Evolutionary conservation across 2,113 vertebrate species (phyloP), one percentile per base, ranked within the genome.

Genomic region (Herpailurus yagouaroundi): DNA sequence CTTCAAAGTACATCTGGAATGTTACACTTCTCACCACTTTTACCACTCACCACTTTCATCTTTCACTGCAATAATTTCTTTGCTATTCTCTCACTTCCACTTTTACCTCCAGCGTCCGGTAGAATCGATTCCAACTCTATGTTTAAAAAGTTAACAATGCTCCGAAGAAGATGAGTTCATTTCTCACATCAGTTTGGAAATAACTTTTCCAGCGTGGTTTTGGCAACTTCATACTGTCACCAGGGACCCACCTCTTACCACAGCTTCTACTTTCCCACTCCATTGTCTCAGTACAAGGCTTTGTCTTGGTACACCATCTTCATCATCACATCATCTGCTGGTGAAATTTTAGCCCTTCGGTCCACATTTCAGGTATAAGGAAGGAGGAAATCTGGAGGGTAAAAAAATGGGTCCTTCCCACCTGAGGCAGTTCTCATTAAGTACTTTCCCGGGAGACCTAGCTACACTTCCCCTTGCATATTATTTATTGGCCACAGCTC

Each of bases 71-170:
- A 4, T 38, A 12, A 87, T 84, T 29, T 91, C 36, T 89, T 87
- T 38, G 76, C 29, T 87, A 18, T 7, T 64, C 33, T 84, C 48
- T 63, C 25, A 15, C 16, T 94, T 95, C 29, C 29, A 48, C 73
- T 80, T 90, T 48, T 79, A 45, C 27, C n/a, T 93, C 71, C 52
- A 55, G n/a, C 48, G 50, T 41, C 23, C 69, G 64, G 68, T 91
- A n/a, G 66, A 86, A 36, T 64, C 57, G 19, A 64, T 86, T 94
- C 91, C 27, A 48, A 63, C 3, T 85, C 41, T 85, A 13, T 71
- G 13, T 74, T 63, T 57, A 71, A 88, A 96, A 96, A 91, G 21
- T 69, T n/a, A 91, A 93, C 15, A 79, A 52, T 95, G 29, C 33
- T 68, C 41, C 89, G n/a, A 87, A 82, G 5, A 60, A 73, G 13